phyloP scores from a whole-genome alignment of 2,113 vertebrate genomes.

The Procapra przewalskii region DNA sequence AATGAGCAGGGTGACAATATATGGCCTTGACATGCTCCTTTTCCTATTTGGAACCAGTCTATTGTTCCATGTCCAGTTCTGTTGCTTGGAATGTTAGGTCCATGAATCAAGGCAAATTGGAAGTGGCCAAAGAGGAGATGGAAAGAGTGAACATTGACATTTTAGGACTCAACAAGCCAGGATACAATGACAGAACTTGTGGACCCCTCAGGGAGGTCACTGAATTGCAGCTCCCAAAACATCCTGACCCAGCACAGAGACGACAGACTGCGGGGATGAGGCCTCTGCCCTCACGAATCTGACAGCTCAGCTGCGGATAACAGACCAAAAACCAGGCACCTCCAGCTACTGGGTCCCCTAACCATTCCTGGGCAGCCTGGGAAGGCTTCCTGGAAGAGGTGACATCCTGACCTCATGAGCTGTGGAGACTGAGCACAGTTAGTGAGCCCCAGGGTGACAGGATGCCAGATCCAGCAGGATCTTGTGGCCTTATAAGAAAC shows the following conservation, averaged over 20 bases:
- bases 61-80: neutral
- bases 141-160: neutral
- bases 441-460: neutral
- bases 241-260: neutral
- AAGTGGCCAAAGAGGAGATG: neutral
- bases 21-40: neutral
- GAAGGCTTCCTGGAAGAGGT: neutral
- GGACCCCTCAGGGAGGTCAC: neutral
- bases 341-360: neutral
- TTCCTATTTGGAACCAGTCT: neutral
- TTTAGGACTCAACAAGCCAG: neutral
- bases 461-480: neutral
- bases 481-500: neutral
- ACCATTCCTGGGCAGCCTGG: neutral
- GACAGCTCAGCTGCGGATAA: neutral
- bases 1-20: neutral
- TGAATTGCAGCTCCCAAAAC: neutral
- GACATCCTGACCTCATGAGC: neutral
- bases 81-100: neutral
- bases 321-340: neutral
- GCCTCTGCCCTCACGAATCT: neutral
- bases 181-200: neutral
- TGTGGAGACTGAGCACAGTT: neutral
- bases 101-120: neutral
- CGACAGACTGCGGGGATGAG: neutral